phyloP scores from a whole-genome alignment of 2,797 vertebrate species.

The Knipowitschia caucasica region DNA sequence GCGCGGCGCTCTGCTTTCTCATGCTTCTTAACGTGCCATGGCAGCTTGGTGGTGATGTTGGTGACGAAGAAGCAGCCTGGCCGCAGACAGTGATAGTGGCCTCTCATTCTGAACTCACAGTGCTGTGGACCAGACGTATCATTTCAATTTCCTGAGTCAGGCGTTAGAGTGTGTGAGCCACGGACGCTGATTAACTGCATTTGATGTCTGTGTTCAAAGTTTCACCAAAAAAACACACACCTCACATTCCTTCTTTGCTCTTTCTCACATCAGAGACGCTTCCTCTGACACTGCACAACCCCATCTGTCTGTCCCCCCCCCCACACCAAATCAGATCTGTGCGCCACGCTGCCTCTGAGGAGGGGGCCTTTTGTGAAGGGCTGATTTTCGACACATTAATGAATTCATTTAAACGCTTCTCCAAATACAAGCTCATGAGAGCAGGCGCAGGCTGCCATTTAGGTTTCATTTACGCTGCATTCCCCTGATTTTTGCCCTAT shows the following conservation, averaged over 20 bases:
- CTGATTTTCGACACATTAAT: slow-evolving; percentile 80
- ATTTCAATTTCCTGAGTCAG: slow-evolving; percentile 33
- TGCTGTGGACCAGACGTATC: slow-evolving; percentile 74
- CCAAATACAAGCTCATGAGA: slow-evolving; percentile 74
- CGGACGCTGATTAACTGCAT: slow-evolving; percentile 18
- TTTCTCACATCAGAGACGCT: slow-evolving; percentile 37
- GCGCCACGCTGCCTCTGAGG: slow-evolving; percentile 58
- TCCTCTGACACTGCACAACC: slow-evolving; percentile 66
- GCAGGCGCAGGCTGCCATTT: slow-evolving; percentile 74
- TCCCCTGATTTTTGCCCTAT: slow-evolving; percentile 77
- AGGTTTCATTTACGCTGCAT: slow-evolving; percentile 76
- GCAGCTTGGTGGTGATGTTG: slow-evolving; percentile 99
- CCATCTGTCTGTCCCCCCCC: slow-evolving; percentile 75
- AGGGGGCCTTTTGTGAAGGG: slow-evolving; percentile 59
- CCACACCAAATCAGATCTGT: slow-evolving; percentile 72
- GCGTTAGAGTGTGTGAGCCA: slow-evolving; percentile 15
- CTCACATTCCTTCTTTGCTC: slow-evolving; percentile 22
- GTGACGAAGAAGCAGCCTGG: slow-evolving; percentile 94
- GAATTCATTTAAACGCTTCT: slow-evolving; percentile 81
- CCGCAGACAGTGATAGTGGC: slow-evolving; percentile 97
- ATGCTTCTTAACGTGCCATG: slow-evolving; percentile 97
- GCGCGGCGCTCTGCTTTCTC: slow-evolving; percentile 97
- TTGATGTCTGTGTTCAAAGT: slow-evolving; percentile 21
- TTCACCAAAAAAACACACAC: slow-evolving; percentile 25
- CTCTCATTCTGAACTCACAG: slow-evolving; percentile 98